Conservation (phyloP, 1,140 invertebrate genomes). For the Cydia splendana region DNA sequence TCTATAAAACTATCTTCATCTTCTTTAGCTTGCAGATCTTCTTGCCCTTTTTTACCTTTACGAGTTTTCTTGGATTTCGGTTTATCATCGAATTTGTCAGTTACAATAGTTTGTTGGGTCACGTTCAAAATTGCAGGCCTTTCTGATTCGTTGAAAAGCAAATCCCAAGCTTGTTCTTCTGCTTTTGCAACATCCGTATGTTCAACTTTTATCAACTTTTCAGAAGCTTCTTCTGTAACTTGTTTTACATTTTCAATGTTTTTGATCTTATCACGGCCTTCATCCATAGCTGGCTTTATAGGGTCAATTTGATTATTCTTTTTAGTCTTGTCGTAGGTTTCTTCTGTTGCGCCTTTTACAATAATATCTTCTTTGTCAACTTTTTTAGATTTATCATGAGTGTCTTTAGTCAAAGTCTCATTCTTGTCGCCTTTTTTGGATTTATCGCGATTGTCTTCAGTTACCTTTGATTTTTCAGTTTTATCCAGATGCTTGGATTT, state of each 20-base stretch:
- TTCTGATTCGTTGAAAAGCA: constrained; percentile 62
- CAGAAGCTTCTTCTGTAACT: background rate
- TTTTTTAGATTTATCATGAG: background rate
- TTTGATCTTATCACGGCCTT: constrained; percentile 9
- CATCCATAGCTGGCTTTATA: constrained; percentile 1
- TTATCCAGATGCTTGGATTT: constrained; percentile 34
- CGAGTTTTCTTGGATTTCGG: constrained; percentile 66
- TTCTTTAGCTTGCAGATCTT: constrained; percentile 56
- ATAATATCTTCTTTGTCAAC: background rate
- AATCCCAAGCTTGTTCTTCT: constrained; percentile 72
- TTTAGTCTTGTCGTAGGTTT: background rate
- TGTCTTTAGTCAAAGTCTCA: background rate
- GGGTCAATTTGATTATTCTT: constrained; percentile 35
- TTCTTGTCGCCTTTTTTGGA: constrained; percentile 22
- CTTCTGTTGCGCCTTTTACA: constrained; percentile 46
- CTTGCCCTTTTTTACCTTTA: constrained; percentile 59
- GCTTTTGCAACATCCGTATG: constrained; percentile 54
- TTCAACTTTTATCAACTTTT: background rate
- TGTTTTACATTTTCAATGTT: constrained; percentile 19
- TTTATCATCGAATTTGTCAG: constrained; percentile 61
- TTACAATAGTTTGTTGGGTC: constrained; percentile 35
- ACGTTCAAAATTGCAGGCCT: constrained; percentile 41
- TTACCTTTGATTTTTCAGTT: constrained; percentile 34
- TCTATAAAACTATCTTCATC: constrained; percentile 74
- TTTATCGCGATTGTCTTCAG: constrained; percentile 16